A percentile compares a stretch with the other conserved stretches of the same genome.
Evolutionary conservation across 2,888 invertebrate species (phyloP).

Genomic region (Synanthedon formicaeformis): DNA sequence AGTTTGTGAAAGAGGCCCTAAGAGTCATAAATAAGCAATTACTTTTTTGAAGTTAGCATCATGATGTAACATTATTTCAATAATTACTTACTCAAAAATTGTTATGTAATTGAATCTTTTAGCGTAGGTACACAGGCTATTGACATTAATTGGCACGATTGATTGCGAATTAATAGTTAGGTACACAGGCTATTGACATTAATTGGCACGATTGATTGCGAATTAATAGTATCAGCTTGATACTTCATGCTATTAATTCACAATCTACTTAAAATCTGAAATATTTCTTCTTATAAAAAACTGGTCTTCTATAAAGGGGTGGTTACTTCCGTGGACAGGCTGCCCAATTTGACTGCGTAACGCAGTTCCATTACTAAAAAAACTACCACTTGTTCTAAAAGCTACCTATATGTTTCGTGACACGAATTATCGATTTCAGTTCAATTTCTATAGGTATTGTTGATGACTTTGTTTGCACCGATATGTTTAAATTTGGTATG

Average conservation of each 20-base stretch:
- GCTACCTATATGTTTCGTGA: too few relatives aligned
- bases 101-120: background rate
- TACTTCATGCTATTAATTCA: too few relatives aligned
- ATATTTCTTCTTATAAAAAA: background rate
- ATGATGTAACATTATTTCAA: background rate
- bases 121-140: background rate
- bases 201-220: background rate
- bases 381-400: too few relatives aligned
- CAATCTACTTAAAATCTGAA: background rate
- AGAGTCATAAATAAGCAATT: conserved; percentile 3
- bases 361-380: too few relatives aligned
- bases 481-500: too few relatives aligned
- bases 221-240: background rate
- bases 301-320: too few relatives aligned
- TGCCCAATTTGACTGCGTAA: too few relatives aligned
- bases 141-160: background rate
- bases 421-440: too few relatives aligned
- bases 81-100: background rate
- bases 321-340: too few relatives aligned
- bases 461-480: too few relatives aligned
- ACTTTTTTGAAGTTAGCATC: conserved; percentile 3
- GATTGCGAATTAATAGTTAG: conserved; percentile 2
- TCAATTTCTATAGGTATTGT: too few relatives aligned
- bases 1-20: background rate
- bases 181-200: too few relatives aligned